phyloP scores from a whole-genome alignment of 2,888 invertebrate genomes.

The Tinea pellionella region DNA sequence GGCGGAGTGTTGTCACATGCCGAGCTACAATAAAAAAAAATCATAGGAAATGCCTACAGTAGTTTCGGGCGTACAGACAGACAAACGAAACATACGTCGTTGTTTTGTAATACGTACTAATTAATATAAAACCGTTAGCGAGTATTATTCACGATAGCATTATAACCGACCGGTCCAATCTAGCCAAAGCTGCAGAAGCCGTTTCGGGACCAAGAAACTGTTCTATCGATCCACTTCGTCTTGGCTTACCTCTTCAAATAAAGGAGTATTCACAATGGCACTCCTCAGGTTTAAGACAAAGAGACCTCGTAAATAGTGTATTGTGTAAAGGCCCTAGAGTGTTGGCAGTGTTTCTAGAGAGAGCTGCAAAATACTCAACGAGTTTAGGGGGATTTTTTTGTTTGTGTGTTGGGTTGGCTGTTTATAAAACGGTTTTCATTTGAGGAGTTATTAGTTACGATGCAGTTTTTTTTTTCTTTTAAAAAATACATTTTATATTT shows the following conservation, averaged over 20 bases:
- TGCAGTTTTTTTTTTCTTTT: background rate
- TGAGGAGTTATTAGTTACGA: background rate
- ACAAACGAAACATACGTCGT: no score
- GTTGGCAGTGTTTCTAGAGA: conserved; percentile 12
- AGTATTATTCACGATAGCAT: no score
- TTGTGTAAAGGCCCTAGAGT: conserved; percentile 25
- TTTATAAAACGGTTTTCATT: background rate
- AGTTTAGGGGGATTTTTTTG: background rate
- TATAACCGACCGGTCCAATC: no score
- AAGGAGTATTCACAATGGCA: conserved; percentile 10
- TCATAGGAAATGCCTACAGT: no score
- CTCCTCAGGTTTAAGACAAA: conserved; percentile 39
- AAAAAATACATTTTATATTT: background rate
- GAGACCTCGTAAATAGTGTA: conserved; percentile 47
- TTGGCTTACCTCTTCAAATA: conserved; percentile 15
- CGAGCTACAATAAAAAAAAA: no score
- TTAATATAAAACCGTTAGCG: no score
- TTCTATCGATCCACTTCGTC: conserved; percentile 12
- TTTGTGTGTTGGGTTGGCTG: background rate
- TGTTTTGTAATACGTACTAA: no score
- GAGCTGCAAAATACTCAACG: conserved; percentile 6
- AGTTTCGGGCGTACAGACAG: no score
- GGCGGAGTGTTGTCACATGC: no score
- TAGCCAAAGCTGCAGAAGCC: no score
- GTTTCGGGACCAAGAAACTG: no score